phyloP scores from a whole-genome alignment of 2,113 vertebrate genomes.

The Antennarius striatus region DNA sequence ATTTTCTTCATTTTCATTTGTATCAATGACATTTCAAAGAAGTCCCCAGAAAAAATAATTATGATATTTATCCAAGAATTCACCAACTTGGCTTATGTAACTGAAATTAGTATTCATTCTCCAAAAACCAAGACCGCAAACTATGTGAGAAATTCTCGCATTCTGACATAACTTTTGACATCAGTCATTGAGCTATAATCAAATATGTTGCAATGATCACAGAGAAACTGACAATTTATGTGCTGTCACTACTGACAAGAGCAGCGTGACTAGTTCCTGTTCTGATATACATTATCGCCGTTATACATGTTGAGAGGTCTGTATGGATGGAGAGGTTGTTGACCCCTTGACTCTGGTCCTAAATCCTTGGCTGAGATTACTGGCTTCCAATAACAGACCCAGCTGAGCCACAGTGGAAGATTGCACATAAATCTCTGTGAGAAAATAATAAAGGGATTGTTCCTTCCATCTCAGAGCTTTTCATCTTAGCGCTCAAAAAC shows the following conservation, averaged over 20 bases:
- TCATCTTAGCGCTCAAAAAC: constrained; percentile 42
- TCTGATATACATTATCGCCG: constrained; percentile 1
- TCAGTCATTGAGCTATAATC: background rate
- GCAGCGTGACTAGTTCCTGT: background rate
- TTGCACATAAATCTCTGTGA: constrained; percentile 62
- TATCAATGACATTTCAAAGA: too few relatives aligned
- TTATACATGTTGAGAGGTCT: constrained; percentile 8
- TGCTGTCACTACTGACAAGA: too few relatives aligned
- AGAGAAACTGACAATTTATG: background rate
- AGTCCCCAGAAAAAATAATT: too few relatives aligned
- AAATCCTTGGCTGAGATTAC: constrained; percentile 61
- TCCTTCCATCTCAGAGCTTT: constrained; percentile 49
- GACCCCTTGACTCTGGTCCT: constrained; percentile 42
- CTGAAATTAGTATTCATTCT: constrained; percentile 4
- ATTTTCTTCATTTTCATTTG: too few relatives aligned
- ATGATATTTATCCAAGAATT: too few relatives aligned
- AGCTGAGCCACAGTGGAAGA: constrained; percentile 52
- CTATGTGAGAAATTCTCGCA: background rate
- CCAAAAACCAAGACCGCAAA: background rate
- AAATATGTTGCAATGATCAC: background rate
- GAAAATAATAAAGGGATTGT: constrained; percentile 58
- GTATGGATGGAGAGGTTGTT: constrained; percentile 36
- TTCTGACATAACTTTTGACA: constrained; percentile 1
- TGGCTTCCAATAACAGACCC: constrained; percentile 35
- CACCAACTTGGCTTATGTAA: background rate